Conservation (phyloP, 2,888 invertebrate species). For the Mesorhabditis sp. region DNA sequence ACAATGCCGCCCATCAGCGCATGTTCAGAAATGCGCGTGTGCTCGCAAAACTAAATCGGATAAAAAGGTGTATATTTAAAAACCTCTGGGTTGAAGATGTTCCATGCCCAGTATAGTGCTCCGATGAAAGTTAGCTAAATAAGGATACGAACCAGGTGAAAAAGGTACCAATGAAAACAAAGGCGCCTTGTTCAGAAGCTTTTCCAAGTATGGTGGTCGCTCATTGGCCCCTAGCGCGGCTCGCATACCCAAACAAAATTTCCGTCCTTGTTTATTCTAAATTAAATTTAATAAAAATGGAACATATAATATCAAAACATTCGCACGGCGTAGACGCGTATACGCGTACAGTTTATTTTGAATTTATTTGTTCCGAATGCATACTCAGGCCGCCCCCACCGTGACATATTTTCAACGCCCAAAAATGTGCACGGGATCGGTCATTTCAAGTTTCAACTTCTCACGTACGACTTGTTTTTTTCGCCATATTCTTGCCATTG, state of each 20-base stretch:
- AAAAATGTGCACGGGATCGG: too few species aligned
- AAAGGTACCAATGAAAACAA: background rate
- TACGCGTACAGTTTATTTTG: too few species aligned
- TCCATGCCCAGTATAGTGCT: background rate
- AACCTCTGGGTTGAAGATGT: background rate
- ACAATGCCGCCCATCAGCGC: constrained; percentile 40
- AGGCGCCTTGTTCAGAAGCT: background rate
- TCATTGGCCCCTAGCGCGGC: background rate
- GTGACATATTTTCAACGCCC: too few species aligned
- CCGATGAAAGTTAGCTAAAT: background rate
- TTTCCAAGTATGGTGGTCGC: background rate
- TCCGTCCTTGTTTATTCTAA: too few species aligned
- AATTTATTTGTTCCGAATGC: too few species aligned
- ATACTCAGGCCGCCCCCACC: too few species aligned
- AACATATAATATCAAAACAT: too few species aligned
- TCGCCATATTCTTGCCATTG: background rate
- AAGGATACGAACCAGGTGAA: background rate
- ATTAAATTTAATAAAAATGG: too few species aligned
- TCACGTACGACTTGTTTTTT: too few species aligned
- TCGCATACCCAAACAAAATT: background rate
- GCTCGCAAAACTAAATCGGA: background rate
- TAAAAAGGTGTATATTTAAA: background rate
- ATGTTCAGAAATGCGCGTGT: constrained; percentile 31
- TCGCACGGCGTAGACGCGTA: too few species aligned
- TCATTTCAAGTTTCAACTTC: too few species aligned